Evolutionary conservation across 2,113 vertebrate genomes (phyloP), one percentile per base, ranked within the genome.

Genomic region (Phainopepla nitens): DNA sequence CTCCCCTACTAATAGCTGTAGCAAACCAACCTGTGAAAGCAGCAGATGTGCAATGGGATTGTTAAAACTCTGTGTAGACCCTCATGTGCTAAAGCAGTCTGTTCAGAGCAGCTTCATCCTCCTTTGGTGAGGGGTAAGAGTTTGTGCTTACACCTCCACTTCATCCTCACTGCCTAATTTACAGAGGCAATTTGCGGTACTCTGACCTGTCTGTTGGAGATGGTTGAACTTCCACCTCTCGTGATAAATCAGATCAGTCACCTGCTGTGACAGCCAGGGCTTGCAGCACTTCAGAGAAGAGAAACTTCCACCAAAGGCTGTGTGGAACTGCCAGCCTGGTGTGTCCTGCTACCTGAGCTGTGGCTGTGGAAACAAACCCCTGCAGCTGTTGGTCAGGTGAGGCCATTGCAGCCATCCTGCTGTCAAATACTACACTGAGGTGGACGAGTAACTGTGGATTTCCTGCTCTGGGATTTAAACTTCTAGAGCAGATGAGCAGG

Each of bases 11-110:
- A 45, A 71, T 64, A 73, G 10, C 31, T 66, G 28, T 19, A 87
- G 68, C 57, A 51, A 82, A 35, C 11, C 25, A 54, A 3, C 19
- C 17, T 3, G 2, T 44, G 41, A 80, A 69, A 53, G 64, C 72
- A 49, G 31, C 16, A 49, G 72, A 24, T 1, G 7, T 1, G 13
- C 27, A 18, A 17, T 0, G 3, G 41, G 23, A 9, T 35, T 69
- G 27, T 49, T 65, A 56, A 53, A 79, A 36, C 18, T 41, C 36
- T 29, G 1, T 22, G 47, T 27, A 31, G 24, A 41, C 77, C 33
- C 23, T 79, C 35, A 33, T 1, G 0, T 36, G 84, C 33, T 66
- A 2, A 75, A 53, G 29, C 16, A 50, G 35, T 73, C 31, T 69
- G 23, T n/a, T 84, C 42, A 4, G 8, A 54, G 28, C 35, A 66